phyloP scores from a whole-genome alignment of 2,113 vertebrate genomes.

The Cariama cristata region DNA sequence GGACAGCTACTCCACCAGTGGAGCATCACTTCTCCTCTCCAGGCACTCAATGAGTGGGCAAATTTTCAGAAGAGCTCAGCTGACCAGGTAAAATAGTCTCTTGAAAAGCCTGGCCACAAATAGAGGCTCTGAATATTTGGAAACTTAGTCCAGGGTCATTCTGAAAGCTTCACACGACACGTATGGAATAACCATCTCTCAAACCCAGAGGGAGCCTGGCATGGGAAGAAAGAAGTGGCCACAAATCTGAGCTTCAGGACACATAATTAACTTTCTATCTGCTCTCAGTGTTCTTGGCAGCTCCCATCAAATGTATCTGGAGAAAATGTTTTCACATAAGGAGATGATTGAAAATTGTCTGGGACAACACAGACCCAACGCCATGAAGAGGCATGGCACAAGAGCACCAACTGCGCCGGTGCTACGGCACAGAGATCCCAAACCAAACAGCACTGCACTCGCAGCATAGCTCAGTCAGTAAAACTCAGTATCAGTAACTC shows the following conservation, averaged over 20 bases:
- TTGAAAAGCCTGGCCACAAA: not conserved
- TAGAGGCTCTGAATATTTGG: not conserved
- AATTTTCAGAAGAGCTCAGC: not conserved
- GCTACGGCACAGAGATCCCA: rapidly evolving
- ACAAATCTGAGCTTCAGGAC: conserved; percentile 18
- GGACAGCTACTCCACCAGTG: not conserved
- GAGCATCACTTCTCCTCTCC: not conserved
- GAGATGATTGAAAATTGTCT: not conserved
- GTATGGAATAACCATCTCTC: not conserved
- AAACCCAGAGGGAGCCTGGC: not conserved
- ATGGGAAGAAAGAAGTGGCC: not conserved
- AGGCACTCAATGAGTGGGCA: not conserved
- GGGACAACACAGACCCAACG: not conserved
- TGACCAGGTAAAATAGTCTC: not conserved
- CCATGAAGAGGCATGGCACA: not conserved
- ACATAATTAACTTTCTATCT: conserved; percentile 27
- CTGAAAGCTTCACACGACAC: not conserved
- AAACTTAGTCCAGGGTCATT: not conserved
- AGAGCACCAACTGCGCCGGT: rapidly evolving
- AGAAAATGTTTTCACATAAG: not conserved
- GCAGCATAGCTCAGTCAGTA: rapidly evolving
- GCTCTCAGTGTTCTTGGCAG: not conserved
- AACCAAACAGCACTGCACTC: not conserved
- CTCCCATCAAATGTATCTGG: not conserved
- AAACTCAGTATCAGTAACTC: not conserved